phyloP scores from a whole-genome alignment of 37 sponge, comb jelly and placozoan species.

The Beroe forskalii region DNA sequence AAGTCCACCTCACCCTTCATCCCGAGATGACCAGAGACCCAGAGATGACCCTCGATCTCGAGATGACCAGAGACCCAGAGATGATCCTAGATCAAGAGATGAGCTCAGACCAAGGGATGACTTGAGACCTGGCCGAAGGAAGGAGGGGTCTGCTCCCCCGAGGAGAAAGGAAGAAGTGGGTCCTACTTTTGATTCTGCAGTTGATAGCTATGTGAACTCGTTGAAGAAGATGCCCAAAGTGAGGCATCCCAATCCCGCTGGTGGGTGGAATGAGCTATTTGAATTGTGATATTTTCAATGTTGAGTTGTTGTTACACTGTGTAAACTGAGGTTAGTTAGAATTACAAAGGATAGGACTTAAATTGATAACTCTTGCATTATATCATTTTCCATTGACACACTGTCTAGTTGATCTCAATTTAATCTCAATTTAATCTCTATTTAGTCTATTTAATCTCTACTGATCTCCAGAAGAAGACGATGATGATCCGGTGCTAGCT shows the following conservation, averaged over 20 bases:
- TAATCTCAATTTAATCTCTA: too few species aligned
- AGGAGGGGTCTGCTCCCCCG: neutral
- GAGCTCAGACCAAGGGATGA: neutral
- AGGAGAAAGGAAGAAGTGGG: conserved; percentile 6
- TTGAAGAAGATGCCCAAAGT: conserved; percentile 25
- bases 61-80: neutral
- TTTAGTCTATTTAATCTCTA: too few species aligned
- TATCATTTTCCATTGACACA: too few species aligned
- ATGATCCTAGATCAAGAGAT: neutral
- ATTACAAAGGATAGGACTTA: too few species aligned
- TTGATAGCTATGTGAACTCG: conserved; percentile 51
- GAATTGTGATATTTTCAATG: too few species aligned
- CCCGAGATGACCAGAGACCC: neutral
- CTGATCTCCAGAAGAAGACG: conserved; percentile 50
- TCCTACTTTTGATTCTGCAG: conserved; percentile 52
- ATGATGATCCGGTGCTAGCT: conserved; percentile 41
- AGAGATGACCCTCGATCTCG: neutral
- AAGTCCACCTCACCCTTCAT: neutral
- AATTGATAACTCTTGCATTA: too few species aligned
- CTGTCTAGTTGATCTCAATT: too few species aligned
- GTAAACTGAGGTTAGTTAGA: too few species aligned
- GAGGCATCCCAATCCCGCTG: neutral
- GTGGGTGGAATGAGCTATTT: too few species aligned
- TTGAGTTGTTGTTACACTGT: too few species aligned
- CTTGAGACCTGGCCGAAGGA: neutral